Evolutionary conservation across 2,113 vertebrate genomes (phyloP).

Genomic region (Eupsittula cactorum): DNA sequence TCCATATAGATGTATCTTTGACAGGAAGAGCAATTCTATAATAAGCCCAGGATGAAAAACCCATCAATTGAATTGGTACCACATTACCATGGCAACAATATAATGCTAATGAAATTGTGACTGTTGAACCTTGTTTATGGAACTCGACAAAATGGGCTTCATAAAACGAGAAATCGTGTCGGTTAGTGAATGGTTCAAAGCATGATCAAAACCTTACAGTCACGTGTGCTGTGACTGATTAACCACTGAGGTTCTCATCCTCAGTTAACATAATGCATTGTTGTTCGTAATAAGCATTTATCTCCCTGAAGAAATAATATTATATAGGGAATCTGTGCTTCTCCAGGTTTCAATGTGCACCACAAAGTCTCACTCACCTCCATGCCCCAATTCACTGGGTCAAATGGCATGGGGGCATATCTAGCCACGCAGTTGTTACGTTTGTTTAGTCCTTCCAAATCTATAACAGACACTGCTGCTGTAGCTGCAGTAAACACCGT

Average conservation of each 20-base stretch:
- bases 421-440: background rate
- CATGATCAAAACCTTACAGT: background rate
- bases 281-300: background rate
- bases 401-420: background rate
- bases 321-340: background rate
- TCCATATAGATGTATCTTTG: slow-evolving; percentile 48
- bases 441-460: background rate
- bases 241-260: background rate
- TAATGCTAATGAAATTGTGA: slow-evolving; percentile 70
- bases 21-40: slow-evolving; percentile 61
- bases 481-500: background rate
- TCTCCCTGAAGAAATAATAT: background rate
- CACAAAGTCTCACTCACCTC: background rate
- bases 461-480: background rate
- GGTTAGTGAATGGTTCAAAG: slow-evolving; percentile 19
- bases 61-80: slow-evolving; percentile 57
- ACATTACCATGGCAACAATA: slow-evolving; percentile 69
- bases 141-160: slow-evolving; percentile 47
- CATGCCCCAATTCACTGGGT: background rate
- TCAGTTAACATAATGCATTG: background rate
- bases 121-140: slow-evolving; percentile 64
- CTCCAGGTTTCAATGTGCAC: background rate
- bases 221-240: background rate
- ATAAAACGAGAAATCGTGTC: slow-evolving; percentile 27
- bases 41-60: slow-evolving; percentile 66